Evolutionary conservation across 2,888 invertebrate species (phyloP).

Genomic region (Euplagia quadripunctaria): DNA sequence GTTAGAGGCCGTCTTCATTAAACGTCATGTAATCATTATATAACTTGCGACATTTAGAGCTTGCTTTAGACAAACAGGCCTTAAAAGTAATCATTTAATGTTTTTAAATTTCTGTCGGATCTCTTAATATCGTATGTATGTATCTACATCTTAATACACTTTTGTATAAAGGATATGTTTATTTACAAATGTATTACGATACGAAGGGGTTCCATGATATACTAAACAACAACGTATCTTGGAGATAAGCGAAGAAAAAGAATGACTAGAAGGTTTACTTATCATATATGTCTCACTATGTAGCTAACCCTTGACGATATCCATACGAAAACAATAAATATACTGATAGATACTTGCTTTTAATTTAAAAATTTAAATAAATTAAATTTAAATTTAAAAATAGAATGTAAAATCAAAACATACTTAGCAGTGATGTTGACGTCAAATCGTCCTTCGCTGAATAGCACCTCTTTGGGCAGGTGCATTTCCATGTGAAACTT

Average conservation of each 20-base stretch:
- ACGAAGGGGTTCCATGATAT: background rate
- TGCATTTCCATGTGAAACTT: slow-evolving; percentile 96
- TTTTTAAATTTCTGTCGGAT: background rate
- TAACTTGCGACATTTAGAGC: background rate
- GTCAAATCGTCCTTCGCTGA: slow-evolving; percentile 92
- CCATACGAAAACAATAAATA: too few relatives aligned
- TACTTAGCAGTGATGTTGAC: slow-evolving; percentile 95
- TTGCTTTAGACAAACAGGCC: background rate
- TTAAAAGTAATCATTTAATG: background rate
- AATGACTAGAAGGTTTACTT: too few relatives aligned
- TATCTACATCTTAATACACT: background rate
- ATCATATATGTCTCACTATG: too few relatives aligned
- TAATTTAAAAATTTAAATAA: too few relatives aligned
- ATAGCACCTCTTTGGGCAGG: slow-evolving; percentile 93
- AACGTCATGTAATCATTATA: background rate
- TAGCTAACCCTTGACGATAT: too few relatives aligned
- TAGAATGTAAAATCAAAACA: slow-evolving; percentile 55
- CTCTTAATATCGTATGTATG: too few relatives aligned
- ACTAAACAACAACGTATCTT: background rate
- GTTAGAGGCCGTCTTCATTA: background rate
- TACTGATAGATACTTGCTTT: too few relatives aligned
- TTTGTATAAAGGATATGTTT: background rate
- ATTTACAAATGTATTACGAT: background rate
- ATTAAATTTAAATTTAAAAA: too few relatives aligned
- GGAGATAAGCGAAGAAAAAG: background rate